phyloP scores from a whole-genome alignment of 1,140 invertebrate species.

The Physella acuta region DNA sequence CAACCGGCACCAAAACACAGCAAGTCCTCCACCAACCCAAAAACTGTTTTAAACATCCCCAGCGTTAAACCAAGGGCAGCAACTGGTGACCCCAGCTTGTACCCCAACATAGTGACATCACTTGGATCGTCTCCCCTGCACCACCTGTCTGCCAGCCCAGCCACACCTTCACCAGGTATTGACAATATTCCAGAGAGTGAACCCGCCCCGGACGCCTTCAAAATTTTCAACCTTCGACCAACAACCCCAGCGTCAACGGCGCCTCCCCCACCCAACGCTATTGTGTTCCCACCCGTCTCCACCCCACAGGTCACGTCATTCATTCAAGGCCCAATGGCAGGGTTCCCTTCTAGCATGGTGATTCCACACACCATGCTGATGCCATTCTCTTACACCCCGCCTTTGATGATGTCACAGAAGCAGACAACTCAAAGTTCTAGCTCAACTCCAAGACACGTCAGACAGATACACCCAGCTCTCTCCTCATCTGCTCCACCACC shows the following conservation, averaged over 20 bases:
- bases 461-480: neutral
- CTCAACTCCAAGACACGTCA: neutral
- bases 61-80: slow-evolving; percentile 24
- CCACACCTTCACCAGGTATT: neutral
- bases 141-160: neutral
- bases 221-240: slow-evolving; percentile 42
- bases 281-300: slow-evolving; percentile 14
- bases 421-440: neutral
- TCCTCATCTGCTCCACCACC: neutral
- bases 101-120: no score
- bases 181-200: slow-evolving; percentile 26
- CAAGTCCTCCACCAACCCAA: neutral
- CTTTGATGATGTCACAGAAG: neutral
- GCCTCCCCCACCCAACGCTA: neutral
- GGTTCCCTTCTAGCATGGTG: slow-evolving; percentile 20
- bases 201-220: slow-evolving; percentile 37
- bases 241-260: slow-evolving; percentile 9
- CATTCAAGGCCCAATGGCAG: slow-evolving; percentile 17
- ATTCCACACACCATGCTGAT: slow-evolving; percentile 8
- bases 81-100: neutral
- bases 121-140: slow-evolving; percentile 5
- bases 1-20: neutral
- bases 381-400: neutral
- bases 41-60: slow-evolving; percentile 21
- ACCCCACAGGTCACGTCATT: neutral